Evolutionary conservation across 2,888 invertebrate genomes (phyloP), one percentile per base, ranked within the genome.

Genomic region (Drosophila colorata): DNA sequence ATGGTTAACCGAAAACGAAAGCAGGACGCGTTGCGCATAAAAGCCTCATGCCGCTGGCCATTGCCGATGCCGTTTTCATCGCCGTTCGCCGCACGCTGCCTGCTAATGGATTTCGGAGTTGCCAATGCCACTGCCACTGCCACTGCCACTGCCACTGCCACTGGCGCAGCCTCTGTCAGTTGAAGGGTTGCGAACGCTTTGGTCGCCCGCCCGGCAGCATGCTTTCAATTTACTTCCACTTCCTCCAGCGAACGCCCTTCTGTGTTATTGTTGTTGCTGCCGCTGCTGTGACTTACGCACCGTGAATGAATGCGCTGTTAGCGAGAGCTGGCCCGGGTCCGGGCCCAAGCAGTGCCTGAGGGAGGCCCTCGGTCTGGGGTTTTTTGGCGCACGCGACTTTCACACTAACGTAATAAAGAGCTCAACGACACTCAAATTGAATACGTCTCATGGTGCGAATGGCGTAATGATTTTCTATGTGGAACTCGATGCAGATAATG

Each of bases 361-460:
- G 81, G 72, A 48, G 58, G 64, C 65, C 52, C 65, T 48, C 47
- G 33, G 52, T 43, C 33, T 33, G 33, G 33, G 33, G 4, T 13
- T 13, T 33, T 33, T 33, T 33, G 13, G 78, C 84, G 79, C 88
- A 90, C 90, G 89, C 89, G 89, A 89, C 89, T 89, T 90, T 90
- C 89, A 89, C 91, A 91, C 91, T 89, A 89, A 90, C 87, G 81
- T 90, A 91, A 90, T 91, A 90, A 90, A 90, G 90, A 90, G 91
- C 90, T 91, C 90, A 90, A 84, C 88, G 91, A 90, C 90, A 91
- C 88, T 88, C 88, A 89, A 89, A 88, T 90, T 90, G 89, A 89
- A 90, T 88, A 83, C 88, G 79, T 79, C 90, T 76, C 82, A 78
- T 90, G 90, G 90, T 91, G 91, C 85, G 90, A 90, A 90, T 89